Base-by-base conservation (phyloP, 1,140 invertebrate genomes). In the Condylostylus longicornis region DNA sequence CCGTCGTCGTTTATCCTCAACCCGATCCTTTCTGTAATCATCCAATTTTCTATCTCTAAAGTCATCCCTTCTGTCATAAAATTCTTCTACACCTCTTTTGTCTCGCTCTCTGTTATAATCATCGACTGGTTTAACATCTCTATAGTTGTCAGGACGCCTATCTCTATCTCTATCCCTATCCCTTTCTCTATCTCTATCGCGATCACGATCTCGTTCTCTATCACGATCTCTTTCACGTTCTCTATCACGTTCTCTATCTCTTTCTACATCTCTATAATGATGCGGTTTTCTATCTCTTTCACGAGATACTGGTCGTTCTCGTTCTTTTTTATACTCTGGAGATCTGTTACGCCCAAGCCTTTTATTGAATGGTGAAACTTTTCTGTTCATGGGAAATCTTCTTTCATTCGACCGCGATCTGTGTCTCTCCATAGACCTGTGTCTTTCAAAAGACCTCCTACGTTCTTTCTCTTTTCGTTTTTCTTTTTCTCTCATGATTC, bases 401-500 rank as follows among this genome's bases (percentile, higher is more conserved):
- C 54, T 47, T 10, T 50, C 53, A 18, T 46, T 48, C 0, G 56
- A 58, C 38, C 54, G 37, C 2, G 54, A 53, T 15, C 56, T 42
- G 18, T 53, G 51, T 9, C 48, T 49, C 18, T 49, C 53, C 5
- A 47, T 27, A 20, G 48, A 48, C 9, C 47, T 40, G n/a, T n/a
- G n/a, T n/a, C n/a, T n/a, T n/a, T n/a, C n/a, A n/a, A n/a, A n/a
- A n/a, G n/a, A n/a, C n/a, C n/a, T n/a, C 10, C 70, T 65, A 15
- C 72, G 65, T 13, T 74, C 65, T 38, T 74, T 68, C 34, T 71
- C 69, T 39, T 76, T 75, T 32, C 77, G 65, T 21, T 75, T 67
- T 42, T 86, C 82, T 62, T 85, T 86, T 55, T 89, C 83, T 40
- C 77, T 67, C 42, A 89, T 68, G 62, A 88, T 81, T 42, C 81